Base-by-base conservation (phyloP, 2,888 invertebrate genomes). In the Cryptophagus acutangulus region DNA sequence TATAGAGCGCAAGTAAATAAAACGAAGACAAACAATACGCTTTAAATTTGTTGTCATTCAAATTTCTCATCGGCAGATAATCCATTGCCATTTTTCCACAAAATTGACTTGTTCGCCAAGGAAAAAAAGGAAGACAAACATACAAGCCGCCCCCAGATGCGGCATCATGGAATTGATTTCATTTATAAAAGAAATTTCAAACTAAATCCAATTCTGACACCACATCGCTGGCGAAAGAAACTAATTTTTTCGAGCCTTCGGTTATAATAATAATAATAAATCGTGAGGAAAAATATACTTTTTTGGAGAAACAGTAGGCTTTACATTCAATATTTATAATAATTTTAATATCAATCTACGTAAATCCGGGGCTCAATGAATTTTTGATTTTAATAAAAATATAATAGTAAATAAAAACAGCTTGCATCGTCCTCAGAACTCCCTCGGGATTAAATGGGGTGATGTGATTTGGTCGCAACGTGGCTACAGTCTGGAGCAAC, bases 31-130 rank as follows among this genome's bases (percentile, higher is more conserved):
- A 58, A 61, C 57, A 57, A 57, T 56, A 53, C 51, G 58, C 56
- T 61, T 60, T 57, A 58, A 58, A 61, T 58, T 59, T 60, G 59
- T 59, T 61, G 57, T 55, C 58, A 49, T 61, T 59, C 51, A 58
- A 58, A 62, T 62, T 61, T 60, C 58, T 62, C 58, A 60, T 51
- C 52, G 44, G n/a, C n/a, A 55, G 56, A 58, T 61, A 61, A 61
- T 61, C 61, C n/a, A n/a, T n/a, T 54, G 51, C 55, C 55, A 57
- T 58, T 61, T 60, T 62, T 60, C 61, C 59, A 43, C 57, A 56
- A 59, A 61, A 62, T 62, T 62, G 61, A 61, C 58, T 60, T 58
- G 60, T 58, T 57, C 56, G 52, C n/a, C n/a, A n/a, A n/a, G 49
- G 49, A 41, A 48, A 48, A 55, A 58, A 54, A 58, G 57, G 59